Conservation (phyloP, 2,113 vertebrate species). For the Boleophthalmus pectinirostris region DNA sequence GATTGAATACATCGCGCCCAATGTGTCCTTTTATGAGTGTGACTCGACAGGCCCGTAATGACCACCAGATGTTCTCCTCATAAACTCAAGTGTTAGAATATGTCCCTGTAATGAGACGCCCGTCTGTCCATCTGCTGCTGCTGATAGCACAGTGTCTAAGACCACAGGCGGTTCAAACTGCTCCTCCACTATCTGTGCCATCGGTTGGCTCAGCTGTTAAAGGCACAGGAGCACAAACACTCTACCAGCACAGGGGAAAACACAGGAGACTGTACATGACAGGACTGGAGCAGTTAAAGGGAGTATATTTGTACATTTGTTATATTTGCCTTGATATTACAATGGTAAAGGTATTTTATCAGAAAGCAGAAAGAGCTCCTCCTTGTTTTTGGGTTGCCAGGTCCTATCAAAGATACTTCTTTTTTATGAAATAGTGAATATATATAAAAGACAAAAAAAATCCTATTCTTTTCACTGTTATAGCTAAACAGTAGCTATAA, state of each 20-base stretch:
- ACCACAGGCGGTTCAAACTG: background rate
- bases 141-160: background rate
- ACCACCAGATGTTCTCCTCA: background rate
- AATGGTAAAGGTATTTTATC: no score
- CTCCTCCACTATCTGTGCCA: background rate
- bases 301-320: no score
- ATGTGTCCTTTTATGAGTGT: background rate
- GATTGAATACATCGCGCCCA: background rate
- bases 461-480: no score
- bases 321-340: no score
- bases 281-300: no score
- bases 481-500: no score
- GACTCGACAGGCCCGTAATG: background rate
- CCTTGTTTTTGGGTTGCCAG: no score
- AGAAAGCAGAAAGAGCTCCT: no score
- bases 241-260: background rate
- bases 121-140: background rate
- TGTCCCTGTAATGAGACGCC: background rate
- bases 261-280: no score
- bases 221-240: background rate
- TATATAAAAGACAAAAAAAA: no score
- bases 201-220: background rate
- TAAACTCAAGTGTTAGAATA: background rate
- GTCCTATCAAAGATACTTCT: no score
- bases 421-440: no score